These are phyloP conservation scores for Drosophila ohnishii DNA, from an alignment of 1,140 invertebrate species.

Conservation along the genomic window DNA sequence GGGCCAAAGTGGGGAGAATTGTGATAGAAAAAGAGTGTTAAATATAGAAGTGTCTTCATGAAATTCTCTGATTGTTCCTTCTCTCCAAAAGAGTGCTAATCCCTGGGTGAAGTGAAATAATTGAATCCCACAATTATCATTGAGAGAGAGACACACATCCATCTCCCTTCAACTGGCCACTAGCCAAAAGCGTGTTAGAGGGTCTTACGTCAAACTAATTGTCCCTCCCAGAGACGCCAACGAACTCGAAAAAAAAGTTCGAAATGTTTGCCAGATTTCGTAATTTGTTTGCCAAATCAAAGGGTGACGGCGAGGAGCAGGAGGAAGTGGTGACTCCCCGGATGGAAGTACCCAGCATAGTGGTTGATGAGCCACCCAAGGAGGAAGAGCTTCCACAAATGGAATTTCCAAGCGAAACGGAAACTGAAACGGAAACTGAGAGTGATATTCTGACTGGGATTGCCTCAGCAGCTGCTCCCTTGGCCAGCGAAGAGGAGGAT, in stretches of 20 bases:
- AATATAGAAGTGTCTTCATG: slow-evolving; percentile 51
- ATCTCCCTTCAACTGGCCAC: slow-evolving; percentile 47
- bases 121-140: slow-evolving; percentile 61
- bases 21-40: slow-evolving; percentile 26
- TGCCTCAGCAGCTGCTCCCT: slow-evolving; percentile 26
- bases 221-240: slow-evolving; percentile 27
- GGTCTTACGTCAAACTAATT: slow-evolving; percentile 68
- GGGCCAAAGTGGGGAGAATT: slow-evolving; percentile 54
- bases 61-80: not conserved
- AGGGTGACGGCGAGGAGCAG: slow-evolving; percentile 32
- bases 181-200: slow-evolving; percentile 71
- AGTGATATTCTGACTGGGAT: not conserved
- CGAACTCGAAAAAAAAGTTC: not conserved
- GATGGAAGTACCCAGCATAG: slow-evolving; percentile 54
- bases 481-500: slow-evolving; percentile 66
- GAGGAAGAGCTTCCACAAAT: slow-evolving; percentile 4
- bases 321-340: not conserved
- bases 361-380: slow-evolving; percentile 45
- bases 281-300: slow-evolving; percentile 77
- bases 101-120: slow-evolving; percentile 53
- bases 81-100: slow-evolving; percentile 20
- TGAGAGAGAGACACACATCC: slow-evolving; percentile 18
- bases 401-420: slow-evolving; percentile 3
- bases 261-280: slow-evolving; percentile 81
- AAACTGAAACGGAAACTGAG: slow-evolving; percentile 10